These are phyloP conservation scores for Hirtodrosophila cameraria DNA, from an alignment of 2,888 invertebrate genomes.

Conservation along the genomic window DNA sequence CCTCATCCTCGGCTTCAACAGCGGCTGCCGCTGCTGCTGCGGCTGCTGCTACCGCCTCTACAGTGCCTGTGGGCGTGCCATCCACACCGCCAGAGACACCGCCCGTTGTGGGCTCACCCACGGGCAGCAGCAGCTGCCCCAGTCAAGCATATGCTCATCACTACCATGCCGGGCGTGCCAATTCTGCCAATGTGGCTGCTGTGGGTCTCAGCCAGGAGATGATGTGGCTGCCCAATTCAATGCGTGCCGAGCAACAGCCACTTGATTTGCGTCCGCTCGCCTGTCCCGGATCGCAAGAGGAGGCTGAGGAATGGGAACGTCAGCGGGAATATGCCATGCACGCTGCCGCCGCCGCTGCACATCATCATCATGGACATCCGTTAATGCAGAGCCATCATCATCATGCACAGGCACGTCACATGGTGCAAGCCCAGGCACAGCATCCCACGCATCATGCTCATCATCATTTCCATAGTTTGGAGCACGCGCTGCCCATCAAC, in stretches of 20 bases:
- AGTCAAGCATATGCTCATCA: slow-evolving; percentile 76
- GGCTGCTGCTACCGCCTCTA: slow-evolving; percentile 46
- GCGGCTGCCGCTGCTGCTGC: slow-evolving; percentile 41
- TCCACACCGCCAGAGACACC: slow-evolving; percentile 95
- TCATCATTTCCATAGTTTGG: slow-evolving; percentile 82
- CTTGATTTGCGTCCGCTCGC: slow-evolving; percentile 92
- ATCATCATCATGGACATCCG: slow-evolving; percentile 78
- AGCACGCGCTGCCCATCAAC: slow-evolving; percentile 82
- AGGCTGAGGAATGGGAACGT: slow-evolving; percentile 88
- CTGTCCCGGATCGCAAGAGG: slow-evolving; percentile 85
- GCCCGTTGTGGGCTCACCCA: slow-evolving; percentile 87
- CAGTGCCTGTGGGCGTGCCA: slow-evolving; percentile 87
- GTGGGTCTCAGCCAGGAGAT: slow-evolving; percentile 89
- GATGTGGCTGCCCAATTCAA: slow-evolving; percentile 90
- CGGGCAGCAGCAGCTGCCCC: slow-evolving; percentile 80
- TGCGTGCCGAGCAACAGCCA: slow-evolving; percentile 88
- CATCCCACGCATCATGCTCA: slow-evolving; percentile 73
- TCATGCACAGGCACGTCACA: slow-evolving; percentile 52
- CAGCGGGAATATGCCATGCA: slow-evolving; percentile 86
- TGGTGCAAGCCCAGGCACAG: slow-evolving; percentile 64
- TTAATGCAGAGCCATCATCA: slow-evolving; percentile 78
- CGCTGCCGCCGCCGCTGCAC: slow-evolving; percentile 65
- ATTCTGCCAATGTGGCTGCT: slow-evolving; percentile 52
- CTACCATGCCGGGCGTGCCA: slow-evolving; percentile 57
- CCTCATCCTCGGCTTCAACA: slow-evolving; percentile 25